Evolutionary conservation across 2,888 invertebrate species (phyloP), one percentile per base, ranked within the genome.

Genomic region (Caenorhabditis sp.): DNA sequence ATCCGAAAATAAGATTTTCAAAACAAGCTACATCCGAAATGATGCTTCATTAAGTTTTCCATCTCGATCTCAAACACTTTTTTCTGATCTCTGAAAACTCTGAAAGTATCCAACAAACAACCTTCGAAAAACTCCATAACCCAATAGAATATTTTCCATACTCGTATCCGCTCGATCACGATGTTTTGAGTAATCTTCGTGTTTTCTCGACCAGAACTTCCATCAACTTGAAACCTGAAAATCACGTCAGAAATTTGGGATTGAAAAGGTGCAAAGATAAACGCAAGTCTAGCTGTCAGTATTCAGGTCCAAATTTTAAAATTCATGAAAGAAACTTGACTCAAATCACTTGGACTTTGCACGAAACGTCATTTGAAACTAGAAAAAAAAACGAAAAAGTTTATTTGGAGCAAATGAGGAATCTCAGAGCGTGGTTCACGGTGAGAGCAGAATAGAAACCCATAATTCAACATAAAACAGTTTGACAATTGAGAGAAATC

Each of bases 401-500:
- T 74, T 54, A 74, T 74, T 64, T 14, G 49, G 63, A 54, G 63
- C 56, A 44, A 31, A 16, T 6, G 0, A 7, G 26, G 35, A 31
- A 24, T 49, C 31, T 47, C 28, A 28, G 19, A 19, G 38, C 12
- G 19, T 24, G 26, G 1, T 61, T 44, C n/a, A 44, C 19, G 35
- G 31, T 5, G 35, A 49, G n/a, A 56, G 56, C 3, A 26, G 31
- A 19, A 51, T 31, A n/a, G 47, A 19, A 66, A 75, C 75, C 75
- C 75, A 75, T 75, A 75, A 64, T 64, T 56, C 41, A 41, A 54
- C 26, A 8, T 38, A 75, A 56, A 75, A n/a, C 26, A 24, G 24
- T 64, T 26, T 4, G 31, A 49, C 5, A 47, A 26, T n/a, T 38
- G 38, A 35, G 31, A 35, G 51, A 31, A 16, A 19, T 49, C 22